phyloP scores from a whole-genome alignment of 2,888 invertebrate species.

The Ochropleura plecta region DNA sequence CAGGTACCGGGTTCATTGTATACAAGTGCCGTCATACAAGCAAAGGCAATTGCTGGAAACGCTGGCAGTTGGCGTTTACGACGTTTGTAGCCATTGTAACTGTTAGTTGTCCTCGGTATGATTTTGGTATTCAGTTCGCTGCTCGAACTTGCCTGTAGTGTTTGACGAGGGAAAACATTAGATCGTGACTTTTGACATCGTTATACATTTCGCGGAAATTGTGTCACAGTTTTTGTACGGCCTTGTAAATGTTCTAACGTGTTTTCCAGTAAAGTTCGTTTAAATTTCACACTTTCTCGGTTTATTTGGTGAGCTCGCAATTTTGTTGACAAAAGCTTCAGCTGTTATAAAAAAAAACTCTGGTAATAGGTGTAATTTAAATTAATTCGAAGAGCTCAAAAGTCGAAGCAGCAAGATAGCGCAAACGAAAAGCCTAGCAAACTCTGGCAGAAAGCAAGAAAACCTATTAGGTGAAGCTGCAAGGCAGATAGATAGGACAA shows the following conservation, averaged over 20 bases:
- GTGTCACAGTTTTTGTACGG: conserved; percentile 13
- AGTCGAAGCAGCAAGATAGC: conserved; percentile 2
- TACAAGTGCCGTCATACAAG: conserved; percentile 39
- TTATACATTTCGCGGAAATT: conserved; percentile 23
- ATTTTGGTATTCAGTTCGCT: conserved; percentile 59
- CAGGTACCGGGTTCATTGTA: conserved; percentile 45
- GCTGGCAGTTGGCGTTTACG: conserved; percentile 43
- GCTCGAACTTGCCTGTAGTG: conserved; percentile 38
- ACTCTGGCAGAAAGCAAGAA: conserved; percentile 19
- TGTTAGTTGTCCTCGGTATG: conserved; percentile 39
- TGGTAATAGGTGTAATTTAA: background rate
- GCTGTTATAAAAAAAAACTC: background rate
- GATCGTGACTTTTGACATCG: conserved; percentile 52
- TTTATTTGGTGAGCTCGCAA: background rate
- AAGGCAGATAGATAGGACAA: conserved; percentile 25
- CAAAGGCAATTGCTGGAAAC: conserved; percentile 46
- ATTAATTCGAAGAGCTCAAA: background rate
- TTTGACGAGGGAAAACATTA: conserved; percentile 53
- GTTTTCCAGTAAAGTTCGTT: conserved; percentile 8
- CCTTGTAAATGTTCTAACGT: background rate
- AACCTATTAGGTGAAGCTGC: conserved; percentile 34
- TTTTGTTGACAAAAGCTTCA: background rate
- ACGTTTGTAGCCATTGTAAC: conserved; percentile 33
- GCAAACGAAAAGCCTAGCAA: conserved; percentile 27
- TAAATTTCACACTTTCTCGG: background rate